Conservation (phyloP, 2,113 vertebrate genomes). For the Hypanus sabinus region DNA sequence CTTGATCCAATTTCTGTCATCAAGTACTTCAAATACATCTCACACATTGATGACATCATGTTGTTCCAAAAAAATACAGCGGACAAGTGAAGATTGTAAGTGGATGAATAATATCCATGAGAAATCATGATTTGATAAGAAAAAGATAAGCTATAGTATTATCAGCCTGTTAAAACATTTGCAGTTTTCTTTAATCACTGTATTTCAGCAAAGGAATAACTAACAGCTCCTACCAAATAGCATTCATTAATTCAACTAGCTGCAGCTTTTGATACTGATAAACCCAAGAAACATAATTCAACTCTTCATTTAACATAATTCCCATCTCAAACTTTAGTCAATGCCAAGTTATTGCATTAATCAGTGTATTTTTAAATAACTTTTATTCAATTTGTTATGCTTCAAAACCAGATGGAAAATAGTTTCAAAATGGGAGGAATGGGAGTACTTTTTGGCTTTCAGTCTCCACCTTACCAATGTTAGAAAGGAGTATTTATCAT, state of each 20-base stretch:
- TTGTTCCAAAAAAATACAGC: no score
- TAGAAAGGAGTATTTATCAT: background rate
- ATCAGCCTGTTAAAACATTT: background rate
- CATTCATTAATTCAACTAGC: background rate
- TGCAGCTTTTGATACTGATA: slow-evolving; percentile 4
- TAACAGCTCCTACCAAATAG: background rate
- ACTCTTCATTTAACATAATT: background rate
- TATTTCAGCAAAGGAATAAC: background rate
- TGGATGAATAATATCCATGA: background rate
- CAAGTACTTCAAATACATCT: no score
- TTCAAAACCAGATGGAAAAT: background rate
- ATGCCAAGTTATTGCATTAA: background rate
- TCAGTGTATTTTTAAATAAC: background rate
- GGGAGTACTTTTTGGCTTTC: background rate
- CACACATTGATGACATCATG: no score
- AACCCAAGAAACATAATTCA: background rate
- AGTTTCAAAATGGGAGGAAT: background rate
- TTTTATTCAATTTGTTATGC: background rate
- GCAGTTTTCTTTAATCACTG: background rate
- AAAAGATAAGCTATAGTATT: background rate
- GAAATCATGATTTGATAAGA: background rate
- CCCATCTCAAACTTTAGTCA: background rate
- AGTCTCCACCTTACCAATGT: background rate
- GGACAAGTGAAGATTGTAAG: no score
- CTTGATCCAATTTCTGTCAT: no score